These are phyloP conservation scores for Phyllostomus discolor DNA, from an alignment of 2,113 vertebrate genomes.

Conservation along the genomic window DNA sequence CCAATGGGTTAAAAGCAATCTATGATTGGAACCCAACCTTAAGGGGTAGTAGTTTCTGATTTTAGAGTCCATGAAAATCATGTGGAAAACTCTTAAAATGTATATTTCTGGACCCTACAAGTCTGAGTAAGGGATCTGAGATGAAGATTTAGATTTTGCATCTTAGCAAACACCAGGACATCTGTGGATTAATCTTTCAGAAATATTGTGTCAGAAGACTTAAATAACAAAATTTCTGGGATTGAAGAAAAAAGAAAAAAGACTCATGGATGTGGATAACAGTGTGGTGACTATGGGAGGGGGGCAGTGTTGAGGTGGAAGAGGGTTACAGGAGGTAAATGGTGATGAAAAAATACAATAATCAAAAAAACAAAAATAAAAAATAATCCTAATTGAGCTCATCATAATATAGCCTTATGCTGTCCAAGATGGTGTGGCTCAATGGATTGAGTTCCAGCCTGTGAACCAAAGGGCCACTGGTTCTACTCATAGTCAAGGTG, in stretches of 20 bases:
- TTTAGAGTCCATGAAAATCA: not conserved
- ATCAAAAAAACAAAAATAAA: not conserved
- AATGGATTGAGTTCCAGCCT: too few relatives aligned
- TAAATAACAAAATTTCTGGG: not conserved
- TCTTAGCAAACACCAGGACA: not conserved
- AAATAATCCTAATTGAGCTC: not conserved
- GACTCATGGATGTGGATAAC: too few relatives aligned
- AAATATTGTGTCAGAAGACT: slow-evolving; percentile 6
- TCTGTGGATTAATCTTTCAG: not conserved
- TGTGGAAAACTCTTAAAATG: not conserved
- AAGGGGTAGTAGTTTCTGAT: not conserved
- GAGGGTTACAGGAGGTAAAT: too few relatives aligned
- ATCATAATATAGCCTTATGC: not conserved
- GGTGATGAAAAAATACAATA: too few relatives aligned
- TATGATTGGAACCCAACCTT: not conserved
- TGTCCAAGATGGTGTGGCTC: not conserved
- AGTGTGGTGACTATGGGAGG: too few relatives aligned
- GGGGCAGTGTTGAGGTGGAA: too few relatives aligned
- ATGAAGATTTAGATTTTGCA: not conserved
- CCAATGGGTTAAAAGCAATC: not conserved
- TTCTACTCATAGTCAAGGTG: too few relatives aligned
- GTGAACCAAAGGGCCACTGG: too few relatives aligned
- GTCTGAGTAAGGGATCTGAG: not conserved
- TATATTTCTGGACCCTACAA: not conserved
- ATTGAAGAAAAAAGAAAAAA: too few relatives aligned